Base-by-base conservation (phyloP, 2,888 invertebrate species). In the Cryptophagus acutangulus region DNA sequence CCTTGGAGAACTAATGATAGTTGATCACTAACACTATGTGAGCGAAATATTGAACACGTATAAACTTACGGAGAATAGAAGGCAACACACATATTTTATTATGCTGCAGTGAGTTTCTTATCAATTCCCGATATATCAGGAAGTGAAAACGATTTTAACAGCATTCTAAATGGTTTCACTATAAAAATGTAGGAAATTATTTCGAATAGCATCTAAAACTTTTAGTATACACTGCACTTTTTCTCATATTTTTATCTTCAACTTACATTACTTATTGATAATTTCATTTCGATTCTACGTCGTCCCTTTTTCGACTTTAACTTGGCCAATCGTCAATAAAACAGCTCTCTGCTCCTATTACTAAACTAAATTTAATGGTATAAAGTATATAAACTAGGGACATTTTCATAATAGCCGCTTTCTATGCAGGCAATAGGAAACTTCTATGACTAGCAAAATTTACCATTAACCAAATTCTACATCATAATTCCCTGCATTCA, bases 81-180 rank as follows among this genome's bases (percentile, higher is more conserved):
- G 34, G n/a, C 34, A 18, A n/a, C n/a, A n/a, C n/a, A 35, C 39
- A 35, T 39, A 34, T 39, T 39, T 34, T 39, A 35, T 36, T 13
- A 39, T 17, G 20, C 39, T 17, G 31, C 29, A 20, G 6, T 20
- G 6, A n/a, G 6, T 16, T 38, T 34, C 38, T 38, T 38, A 38
- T 38, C 38, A 33, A 29, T 33, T 31, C 29, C 31, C 38, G 29
- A 38, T 38, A 38, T 38, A 38, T 17, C 14, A 13, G 13, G 38
- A 34, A 38, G 16, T 33, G 33, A 38, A 38, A 28, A 39, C 12
- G 3, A 31, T 15, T 31, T 2, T 31, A 31, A 31, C 31, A 15
- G 15, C 31, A 14, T 31, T 31, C 15, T 31, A 6, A 31, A 31
- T 31, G 31, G 31, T 31, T n/a, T 18, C 15, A 38, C 16, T 35